Evolutionary conservation across 2,888 invertebrate genomes (phyloP), one percentile per base, ranked within the genome.

Genomic region (Ceriagrion tenellum): DNA sequence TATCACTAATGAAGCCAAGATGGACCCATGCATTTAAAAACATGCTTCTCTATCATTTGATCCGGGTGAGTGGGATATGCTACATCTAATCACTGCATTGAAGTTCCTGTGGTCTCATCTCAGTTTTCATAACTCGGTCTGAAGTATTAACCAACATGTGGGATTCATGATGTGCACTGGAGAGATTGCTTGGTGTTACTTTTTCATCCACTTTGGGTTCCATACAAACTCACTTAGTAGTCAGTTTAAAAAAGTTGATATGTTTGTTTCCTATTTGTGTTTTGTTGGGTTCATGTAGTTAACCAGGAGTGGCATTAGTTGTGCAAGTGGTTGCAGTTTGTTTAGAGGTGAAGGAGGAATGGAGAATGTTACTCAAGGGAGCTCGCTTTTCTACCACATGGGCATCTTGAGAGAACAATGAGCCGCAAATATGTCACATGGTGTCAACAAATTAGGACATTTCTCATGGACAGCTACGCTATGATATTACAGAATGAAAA

Each of bases 131-230:
- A 93, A 93, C 93, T 93, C 56, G 30, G 93, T 93, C 93, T 93
- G 69, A 69, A 74, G 93, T 74, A 93, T 93, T 93, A 93, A 93
- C 93, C 81, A 81, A 69, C n/a, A 93, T 55, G 69, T 93, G 69
- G 93, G 93, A 93, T 47, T 93, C 47, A 69, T 93, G 26, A 69
- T 69, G 93, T 93, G 93, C 93, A 69, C 69, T 74, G 93, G 69
- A 93, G 63, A 74, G 63, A 93, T 93, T 74, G 93, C 93, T 93
- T 93, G 93, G 93, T 93, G 93, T 93, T 69, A 93, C 93, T 69
- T 69, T 81, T 93, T 63, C 69, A 93, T 93, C 63, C 93, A 93
- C 47, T 93, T 93, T 69, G 69, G 93, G 93, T 93, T 93, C 93
- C 93, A 93, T 93, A 93, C 40, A 93, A 93, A 93, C 93, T 93